These are phyloP conservation scores for Elgaria multicarinata DNA, from an alignment of 2,113 vertebrate genomes.

Conservation along the genomic window DNA sequence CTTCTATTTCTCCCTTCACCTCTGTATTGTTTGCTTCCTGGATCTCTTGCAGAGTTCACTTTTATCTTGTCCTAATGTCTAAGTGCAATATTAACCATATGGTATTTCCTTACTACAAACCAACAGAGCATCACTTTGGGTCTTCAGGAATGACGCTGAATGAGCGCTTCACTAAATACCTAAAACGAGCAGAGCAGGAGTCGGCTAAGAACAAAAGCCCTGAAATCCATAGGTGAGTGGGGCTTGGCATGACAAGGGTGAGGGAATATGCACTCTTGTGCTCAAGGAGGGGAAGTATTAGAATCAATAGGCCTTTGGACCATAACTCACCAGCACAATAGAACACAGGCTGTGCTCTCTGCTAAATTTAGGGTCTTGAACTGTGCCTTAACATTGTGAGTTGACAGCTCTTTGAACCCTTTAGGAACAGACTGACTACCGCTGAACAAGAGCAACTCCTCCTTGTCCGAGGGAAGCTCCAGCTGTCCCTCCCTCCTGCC, in stretches of 20 bases:
- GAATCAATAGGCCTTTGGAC: background rate
- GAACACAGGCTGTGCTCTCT: background rate
- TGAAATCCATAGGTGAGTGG: constrained; percentile 95
- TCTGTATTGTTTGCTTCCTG: background rate
- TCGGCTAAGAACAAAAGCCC: constrained; percentile 94
- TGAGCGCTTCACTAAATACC: constrained; percentile 96
- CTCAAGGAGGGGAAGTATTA: background rate
- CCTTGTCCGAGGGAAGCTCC: background rate
- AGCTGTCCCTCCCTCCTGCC: background rate
- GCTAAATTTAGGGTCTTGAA: background rate
- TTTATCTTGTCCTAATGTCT: background rate
- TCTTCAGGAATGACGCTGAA: constrained; percentile 92
- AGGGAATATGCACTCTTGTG: background rate
- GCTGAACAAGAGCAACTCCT: background rate
- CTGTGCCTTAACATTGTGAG: background rate
- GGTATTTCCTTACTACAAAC: constrained; percentile 10
- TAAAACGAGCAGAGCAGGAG: constrained; percentile 95
- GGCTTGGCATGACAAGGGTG: background rate
- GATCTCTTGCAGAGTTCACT: background rate
- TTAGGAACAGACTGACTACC: background rate
- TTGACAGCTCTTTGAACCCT: background rate
- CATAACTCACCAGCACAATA: background rate
- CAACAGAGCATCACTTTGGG: constrained; percentile 94
- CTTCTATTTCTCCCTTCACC: background rate
- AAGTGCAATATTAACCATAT: constrained; percentile 4